Evolutionary conservation across 2,888 invertebrate genomes (phyloP), one percentile per base, ranked within the genome.

Genomic region (Sceliomorpha sp.): DNA sequence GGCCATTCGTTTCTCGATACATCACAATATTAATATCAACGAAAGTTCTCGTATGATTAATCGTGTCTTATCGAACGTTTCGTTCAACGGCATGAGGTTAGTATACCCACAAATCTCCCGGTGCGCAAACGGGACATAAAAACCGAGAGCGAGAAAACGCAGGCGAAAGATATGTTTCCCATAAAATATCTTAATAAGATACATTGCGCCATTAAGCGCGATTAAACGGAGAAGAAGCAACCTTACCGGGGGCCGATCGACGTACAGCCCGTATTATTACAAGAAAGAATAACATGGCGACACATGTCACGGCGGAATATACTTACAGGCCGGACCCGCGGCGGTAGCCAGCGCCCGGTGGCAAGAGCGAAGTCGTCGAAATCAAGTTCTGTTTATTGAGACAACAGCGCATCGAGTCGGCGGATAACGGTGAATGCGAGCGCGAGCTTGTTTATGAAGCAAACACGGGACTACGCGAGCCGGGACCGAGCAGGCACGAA

Each of bases 261-360:
- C 66, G 66, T 62, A 62, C 70, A 51, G n/a, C n/a, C n/a, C n/a
- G 53, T 70, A 70, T 70, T 70, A 70, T 70, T 70, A 62, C 66
- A 70, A 62, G 70, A 70, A 70, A 70, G 66, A 70, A 70, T 66
- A 70, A 70, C 70, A 66, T 50, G 64, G 66, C 56, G 70, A 70
- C 70, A 66, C 53, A 70, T 63, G 63, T 63, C 63, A 62, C 36
- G 12, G 36, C n/a, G 51, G 20, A 20, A 20, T 20, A 50, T 29
- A 44, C 59, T 64, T 44, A 26, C 51, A 48, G 10, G 32, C 29
- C 42, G 39, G 50, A 70, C 55, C 70, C 64, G 64, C 50, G 60
- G 51, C n/a, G n/a, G n/a, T n/a, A 36, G 53, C 39, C n/a, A 39
- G 39, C 40, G 40, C 34, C 6, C 60, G 31, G 24, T 56, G 8